Percentiles rank a stretch among this genome's conserved stretches.
phyloP scores from a whole-genome alignment of 2,888 invertebrate genomes.

The Clitarchus hookeri region DNA sequence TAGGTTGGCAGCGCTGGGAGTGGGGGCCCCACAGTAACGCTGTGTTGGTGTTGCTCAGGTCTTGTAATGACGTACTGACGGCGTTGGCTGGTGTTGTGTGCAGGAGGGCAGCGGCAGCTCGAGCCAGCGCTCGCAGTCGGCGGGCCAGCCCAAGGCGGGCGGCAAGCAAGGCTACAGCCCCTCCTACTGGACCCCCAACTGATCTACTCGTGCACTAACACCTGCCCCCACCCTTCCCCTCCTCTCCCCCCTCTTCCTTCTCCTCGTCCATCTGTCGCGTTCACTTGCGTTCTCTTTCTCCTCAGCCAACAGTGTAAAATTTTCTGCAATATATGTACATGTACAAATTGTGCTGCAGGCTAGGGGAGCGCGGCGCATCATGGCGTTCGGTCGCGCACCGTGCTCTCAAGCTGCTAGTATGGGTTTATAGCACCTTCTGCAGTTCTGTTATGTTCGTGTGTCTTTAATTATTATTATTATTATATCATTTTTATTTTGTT shows the following conservation, averaged over 20 bases:
- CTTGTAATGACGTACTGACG: neutral
- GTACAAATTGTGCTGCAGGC: slow-evolving; percentile 7
- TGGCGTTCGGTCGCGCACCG: slow-evolving; percentile 37
- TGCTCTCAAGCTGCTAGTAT: slow-evolving; percentile 39
- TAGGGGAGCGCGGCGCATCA: neutral
- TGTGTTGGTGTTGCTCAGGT: slow-evolving; percentile 6
- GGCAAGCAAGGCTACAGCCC: slow-evolving; percentile 65
- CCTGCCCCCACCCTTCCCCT: neutral
- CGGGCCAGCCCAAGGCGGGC: slow-evolving; percentile 61
- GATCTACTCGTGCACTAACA: slow-evolving; percentile 23
- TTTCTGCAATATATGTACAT: slow-evolving; percentile 5
- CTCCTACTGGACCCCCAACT: slow-evolving; percentile 54
- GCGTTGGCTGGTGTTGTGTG: slow-evolving; percentile 36
- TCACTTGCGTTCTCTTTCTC: slow-evolving; percentile 35
- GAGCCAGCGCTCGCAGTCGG: slow-evolving; percentile 58
- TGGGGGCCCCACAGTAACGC: neutral
- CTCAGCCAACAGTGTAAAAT: slow-evolving; percentile 37
- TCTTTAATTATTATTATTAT: neutral
- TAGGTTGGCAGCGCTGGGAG: neutral
- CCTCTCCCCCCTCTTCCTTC: slow-evolving; percentile 26
- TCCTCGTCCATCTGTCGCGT: too few relatives aligned
- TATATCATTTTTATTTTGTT: slow-evolving; percentile 37
- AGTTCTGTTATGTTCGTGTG: neutral
- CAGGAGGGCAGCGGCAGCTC: slow-evolving; percentile 65
- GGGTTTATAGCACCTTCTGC: slow-evolving; percentile 22